Base-by-base conservation (phyloP, 2,113 vertebrate species). In the Xiphorhynchus elegans region DNA sequence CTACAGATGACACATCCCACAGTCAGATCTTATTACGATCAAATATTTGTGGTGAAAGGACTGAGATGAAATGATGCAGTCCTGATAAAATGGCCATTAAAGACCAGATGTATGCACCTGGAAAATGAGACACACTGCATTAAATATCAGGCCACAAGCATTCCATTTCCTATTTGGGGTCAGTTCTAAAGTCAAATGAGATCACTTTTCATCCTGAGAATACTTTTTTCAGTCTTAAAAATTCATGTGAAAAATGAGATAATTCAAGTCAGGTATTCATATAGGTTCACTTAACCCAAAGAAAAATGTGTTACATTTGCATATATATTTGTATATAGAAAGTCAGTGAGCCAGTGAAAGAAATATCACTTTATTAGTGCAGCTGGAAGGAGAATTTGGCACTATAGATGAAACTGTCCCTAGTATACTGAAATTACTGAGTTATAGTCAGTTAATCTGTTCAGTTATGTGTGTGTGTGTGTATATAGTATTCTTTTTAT, bases 101-200 rank as follows among this genome's bases (percentile, higher is more conserved):
- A 94, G 86, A 84, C 92, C 96, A 97, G 95, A 96, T 96, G 93
- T 87, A 93, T 78, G 92, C 93, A 94, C 95, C 96, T 97, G 96
- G 96, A 95, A 94, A 92, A 93, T 59, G 88, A 94, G 92, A 87
- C 92, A 78, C 69, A 66, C 86, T 96, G 93, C 88, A 84, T 86
- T 96, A 93, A 94, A 60, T 84, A 89, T 93, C 79, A 88, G 69
- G 60, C 82, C 73, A 79, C 66, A 89, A 97, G 20, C 81, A 93
- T 85, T 89, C 82, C 31, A 68, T 96, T 96, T 97, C 79, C 83
- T 94, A 94, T 73, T 94, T 94, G 52, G 37, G 66, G 60, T 94
- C 86, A 94, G n/a, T 84, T 72, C 69, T 93, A 39, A 93, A 93
- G 88, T 87, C 73, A 94, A 90, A 94, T 92, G 87, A 94, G 42